Conservation (phyloP, 1,140 invertebrate genomes). For the Drusus annulatus region DNA sequence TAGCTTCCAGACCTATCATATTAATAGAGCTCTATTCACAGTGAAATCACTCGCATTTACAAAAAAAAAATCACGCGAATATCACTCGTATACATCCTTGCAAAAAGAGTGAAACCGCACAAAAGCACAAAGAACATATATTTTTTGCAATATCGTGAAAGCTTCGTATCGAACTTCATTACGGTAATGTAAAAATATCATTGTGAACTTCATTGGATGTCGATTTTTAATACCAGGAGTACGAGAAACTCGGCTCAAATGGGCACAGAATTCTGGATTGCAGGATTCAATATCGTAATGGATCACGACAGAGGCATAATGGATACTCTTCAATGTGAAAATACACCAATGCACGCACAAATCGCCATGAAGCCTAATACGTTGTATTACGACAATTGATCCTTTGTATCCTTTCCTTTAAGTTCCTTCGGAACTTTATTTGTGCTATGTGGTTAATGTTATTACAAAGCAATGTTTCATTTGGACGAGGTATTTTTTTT, state of each 20-base stretch:
- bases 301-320: neutral
- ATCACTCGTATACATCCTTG: neutral
- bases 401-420: too few species aligned
- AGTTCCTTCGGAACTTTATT: too few species aligned
- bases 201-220: conserved; percentile 26
- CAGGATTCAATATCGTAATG: conserved; percentile 33
- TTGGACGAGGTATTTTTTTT: too few species aligned
- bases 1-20: too few species aligned
- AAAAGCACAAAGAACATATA: conserved; percentile 27
- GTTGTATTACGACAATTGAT: too few species aligned
- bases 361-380: neutral
- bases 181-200: conserved; percentile 36
- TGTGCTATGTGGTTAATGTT: too few species aligned
- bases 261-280: neutral
- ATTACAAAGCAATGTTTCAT: too few species aligned
- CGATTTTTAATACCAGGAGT: conserved; percentile 35
- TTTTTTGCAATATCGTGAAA: conserved; percentile 41
- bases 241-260: neutral
- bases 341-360: neutral
- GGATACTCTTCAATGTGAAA: neutral
- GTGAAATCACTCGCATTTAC: too few species aligned
- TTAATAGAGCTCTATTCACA: too few species aligned
- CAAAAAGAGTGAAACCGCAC: conserved; percentile 11
- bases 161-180: conserved; percentile 37
- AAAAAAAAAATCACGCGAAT: neutral